A percentile compares a stretch with the other conserved stretches of the same genome.
Evolutionary conservation across 2,113 vertebrate genomes (phyloP).

Genomic region (Castor canadensis): DNA sequence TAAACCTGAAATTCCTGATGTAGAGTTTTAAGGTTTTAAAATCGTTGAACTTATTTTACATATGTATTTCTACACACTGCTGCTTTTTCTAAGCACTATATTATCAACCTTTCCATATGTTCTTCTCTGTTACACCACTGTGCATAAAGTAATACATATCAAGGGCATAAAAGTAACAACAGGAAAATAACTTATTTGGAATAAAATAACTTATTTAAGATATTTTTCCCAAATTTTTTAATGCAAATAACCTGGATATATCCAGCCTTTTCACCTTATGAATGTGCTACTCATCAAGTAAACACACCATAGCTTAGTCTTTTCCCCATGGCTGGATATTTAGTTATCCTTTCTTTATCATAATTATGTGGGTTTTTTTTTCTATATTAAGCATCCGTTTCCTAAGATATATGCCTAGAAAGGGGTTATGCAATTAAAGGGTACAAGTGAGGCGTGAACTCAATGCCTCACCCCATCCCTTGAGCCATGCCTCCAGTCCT

Average conservation of each 20-base stretch:
- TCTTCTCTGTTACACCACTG: not conserved
- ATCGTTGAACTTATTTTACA: not conserved
- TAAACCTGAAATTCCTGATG: not conserved
- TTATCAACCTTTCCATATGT: not conserved
- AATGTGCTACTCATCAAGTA: not conserved
- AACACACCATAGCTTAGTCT: not conserved
- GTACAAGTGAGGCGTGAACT: too few relatives aligned
- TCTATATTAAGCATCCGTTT: not conserved
- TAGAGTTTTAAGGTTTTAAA: not conserved
- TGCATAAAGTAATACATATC: not conserved
- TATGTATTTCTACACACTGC: not conserved
- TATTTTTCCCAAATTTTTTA: not conserved
- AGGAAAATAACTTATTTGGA: not conserved
- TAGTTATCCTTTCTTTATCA: not conserved
- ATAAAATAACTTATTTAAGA: not conserved
- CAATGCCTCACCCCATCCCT: too few relatives aligned
- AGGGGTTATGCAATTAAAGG: not conserved
- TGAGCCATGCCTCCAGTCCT: too few relatives aligned
- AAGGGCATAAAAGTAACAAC: not conserved
- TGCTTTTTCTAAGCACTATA: not conserved
- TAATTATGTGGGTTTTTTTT: not conserved
- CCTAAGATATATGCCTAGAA: not conserved
- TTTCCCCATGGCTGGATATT: not conserved
- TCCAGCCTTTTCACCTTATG: not conserved
- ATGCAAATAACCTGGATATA: not conserved